Conservation (phyloP, 1,140 invertebrate species). For the Steinernema khuongi region DNA sequence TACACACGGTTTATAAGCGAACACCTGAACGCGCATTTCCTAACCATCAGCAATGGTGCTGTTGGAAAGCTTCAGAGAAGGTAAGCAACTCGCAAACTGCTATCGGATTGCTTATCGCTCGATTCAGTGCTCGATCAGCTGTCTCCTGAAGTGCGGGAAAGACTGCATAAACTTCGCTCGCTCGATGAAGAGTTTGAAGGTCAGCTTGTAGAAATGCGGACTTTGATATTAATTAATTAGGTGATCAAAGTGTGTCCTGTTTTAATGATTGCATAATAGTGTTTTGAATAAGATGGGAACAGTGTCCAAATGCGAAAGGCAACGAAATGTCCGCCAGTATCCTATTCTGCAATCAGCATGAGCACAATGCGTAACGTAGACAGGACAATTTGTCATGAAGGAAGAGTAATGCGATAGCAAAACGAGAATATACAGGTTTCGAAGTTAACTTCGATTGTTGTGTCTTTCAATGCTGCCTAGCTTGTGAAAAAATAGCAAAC, state of each 20-base stretch:
- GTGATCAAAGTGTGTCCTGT: neutral
- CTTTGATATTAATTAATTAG: too few species aligned
- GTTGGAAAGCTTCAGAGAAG: slow-evolving; percentile 8
- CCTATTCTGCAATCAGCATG: too few species aligned
- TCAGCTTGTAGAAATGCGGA: too few species aligned
- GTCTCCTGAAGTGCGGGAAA: neutral
- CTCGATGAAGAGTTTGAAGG: slow-evolving; percentile 1
- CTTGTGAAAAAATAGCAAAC: neutral
- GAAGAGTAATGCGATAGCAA: too few species aligned
- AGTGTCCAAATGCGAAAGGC: too few species aligned
- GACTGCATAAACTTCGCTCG: neutral
- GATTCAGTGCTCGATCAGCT: slow-evolving; percentile 9
- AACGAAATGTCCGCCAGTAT: too few species aligned
- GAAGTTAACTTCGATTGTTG: neutral
- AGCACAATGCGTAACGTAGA: too few species aligned
- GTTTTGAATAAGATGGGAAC: too few species aligned
- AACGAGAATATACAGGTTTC: neutral
- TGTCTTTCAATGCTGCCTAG: neutral
- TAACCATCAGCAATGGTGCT: neutral
- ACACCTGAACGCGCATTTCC: neutral
- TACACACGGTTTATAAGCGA: neutral
- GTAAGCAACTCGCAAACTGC: too few species aligned
- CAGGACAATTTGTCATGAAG: too few species aligned
- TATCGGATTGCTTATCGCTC: neutral
- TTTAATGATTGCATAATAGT: neutral